Conservation (phyloP, 2,113 vertebrate species). For the Rhabdomys dilectus region DNA sequence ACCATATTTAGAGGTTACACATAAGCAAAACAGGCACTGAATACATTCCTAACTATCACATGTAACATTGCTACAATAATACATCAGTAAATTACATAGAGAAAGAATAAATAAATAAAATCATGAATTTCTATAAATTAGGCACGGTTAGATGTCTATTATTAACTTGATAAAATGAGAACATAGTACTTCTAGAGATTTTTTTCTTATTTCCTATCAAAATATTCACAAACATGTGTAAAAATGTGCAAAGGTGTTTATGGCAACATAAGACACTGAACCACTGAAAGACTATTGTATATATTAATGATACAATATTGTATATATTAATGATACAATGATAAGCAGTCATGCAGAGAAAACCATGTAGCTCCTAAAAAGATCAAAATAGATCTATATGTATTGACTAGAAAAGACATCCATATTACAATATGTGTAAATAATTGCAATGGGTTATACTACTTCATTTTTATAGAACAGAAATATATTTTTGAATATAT, state of each 20-base stretch:
- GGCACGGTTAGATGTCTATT: neutral
- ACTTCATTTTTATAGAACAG: constrained; percentile 56
- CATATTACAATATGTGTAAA: neutral
- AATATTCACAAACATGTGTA: neutral
- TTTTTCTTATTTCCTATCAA: constrained; percentile 26
- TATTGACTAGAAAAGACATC: constrained; percentile 21
- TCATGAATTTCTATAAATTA: constrained; percentile 45
- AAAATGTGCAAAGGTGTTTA: constrained; percentile 40
- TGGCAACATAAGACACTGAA: constrained; percentile 51
- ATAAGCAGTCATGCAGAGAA: neutral
- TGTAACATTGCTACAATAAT: neutral
- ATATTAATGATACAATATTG: neutral
- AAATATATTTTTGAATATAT: constrained; percentile 35
- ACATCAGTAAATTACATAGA: constrained; percentile 6
- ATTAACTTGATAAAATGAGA: constrained; percentile 54
- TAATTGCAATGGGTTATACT: constrained; percentile 7
- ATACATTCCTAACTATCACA: neutral
- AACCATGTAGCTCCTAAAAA: neutral
- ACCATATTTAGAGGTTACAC: neutral
- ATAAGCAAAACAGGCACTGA: neutral
- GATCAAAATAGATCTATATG: constrained; percentile 19
- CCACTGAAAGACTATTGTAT: neutral
- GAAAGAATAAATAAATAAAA: constrained; percentile 46
- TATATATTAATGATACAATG: neutral
- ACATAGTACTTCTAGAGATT: neutral